Conservation (phyloP, 2,797 vertebrate genomes). For the Agapornis canus region DNA sequence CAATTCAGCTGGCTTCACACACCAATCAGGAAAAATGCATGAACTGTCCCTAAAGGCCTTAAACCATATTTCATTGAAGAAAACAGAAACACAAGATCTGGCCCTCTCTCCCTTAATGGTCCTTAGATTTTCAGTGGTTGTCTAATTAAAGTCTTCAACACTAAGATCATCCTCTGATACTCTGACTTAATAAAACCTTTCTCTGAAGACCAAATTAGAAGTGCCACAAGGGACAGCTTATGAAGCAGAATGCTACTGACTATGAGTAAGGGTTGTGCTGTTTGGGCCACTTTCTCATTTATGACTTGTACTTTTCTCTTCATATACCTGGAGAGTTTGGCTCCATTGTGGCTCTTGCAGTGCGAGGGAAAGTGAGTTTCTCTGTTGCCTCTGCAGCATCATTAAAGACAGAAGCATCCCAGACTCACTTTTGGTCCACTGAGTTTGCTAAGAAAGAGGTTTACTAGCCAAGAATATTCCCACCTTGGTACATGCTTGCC, state of each 20-base stretch:
- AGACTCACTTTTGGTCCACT: background rate
- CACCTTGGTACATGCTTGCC: rapidly evolving
- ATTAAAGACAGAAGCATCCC: background rate
- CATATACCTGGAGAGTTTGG: rapidly evolving
- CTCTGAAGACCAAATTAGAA: background rate
- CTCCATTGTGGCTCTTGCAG: background rate
- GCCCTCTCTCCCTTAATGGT: background rate
- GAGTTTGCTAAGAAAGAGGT: background rate
- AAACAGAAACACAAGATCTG: slow-evolving; percentile 40
- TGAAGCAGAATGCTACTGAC: slow-evolving; percentile 34
- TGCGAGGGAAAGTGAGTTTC: background rate
- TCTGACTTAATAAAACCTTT: slow-evolving; percentile 39
- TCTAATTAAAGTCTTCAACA: slow-evolving; percentile 42
- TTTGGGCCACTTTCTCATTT: background rate
- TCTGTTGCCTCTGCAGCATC: background rate
- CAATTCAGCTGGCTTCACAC: slow-evolving; percentile 16
- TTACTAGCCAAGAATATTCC: background rate
- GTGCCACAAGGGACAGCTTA: background rate
- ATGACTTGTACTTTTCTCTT: background rate
- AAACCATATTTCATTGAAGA: slow-evolving; percentile 55
- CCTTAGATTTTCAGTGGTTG: slow-evolving; percentile 26
- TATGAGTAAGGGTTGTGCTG: slow-evolving; percentile 2
- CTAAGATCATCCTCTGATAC: slow-evolving; percentile 24
- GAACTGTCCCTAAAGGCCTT: slow-evolving; percentile 14
- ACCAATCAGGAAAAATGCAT: slow-evolving; percentile 23